A percentile compares a stretch with the other conserved stretches of the same genome.
These are phyloP conservation scores for Clarias macrocephalus DNA, from an alignment of 2,113 vertebrate species.

Conservation along the genomic window DNA sequence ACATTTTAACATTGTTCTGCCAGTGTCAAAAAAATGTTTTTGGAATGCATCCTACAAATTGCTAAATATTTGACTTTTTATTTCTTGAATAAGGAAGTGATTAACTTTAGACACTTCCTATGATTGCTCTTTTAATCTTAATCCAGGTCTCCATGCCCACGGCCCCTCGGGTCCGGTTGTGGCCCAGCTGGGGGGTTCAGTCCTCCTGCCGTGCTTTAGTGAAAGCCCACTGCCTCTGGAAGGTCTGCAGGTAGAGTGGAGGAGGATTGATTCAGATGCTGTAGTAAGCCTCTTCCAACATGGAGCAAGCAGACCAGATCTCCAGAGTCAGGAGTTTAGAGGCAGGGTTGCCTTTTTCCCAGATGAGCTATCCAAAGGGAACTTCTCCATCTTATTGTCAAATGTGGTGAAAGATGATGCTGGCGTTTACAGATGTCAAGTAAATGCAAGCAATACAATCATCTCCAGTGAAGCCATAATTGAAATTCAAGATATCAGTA, in stretches of 20 bases:
- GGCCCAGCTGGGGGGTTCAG: slow-evolving; percentile 19
- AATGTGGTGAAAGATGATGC: slow-evolving; percentile 30
- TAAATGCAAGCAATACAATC: not conserved
- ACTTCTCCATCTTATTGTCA: slow-evolving; percentile 48
- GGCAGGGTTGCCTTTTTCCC: slow-evolving; percentile 34
- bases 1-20: no score
- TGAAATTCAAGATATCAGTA: slow-evolving; percentile 27
- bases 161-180: slow-evolving; percentile 1
- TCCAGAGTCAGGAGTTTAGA: slow-evolving; percentile 35
- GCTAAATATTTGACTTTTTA: no score
- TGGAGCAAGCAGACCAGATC: slow-evolving; percentile 36
- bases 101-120: not conserved
- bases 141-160: slow-evolving; percentile 22
- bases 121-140: not conserved
- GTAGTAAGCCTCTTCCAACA: slow-evolving; percentile 47
- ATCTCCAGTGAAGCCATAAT: slow-evolving; percentile 1
- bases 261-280: slow-evolving; percentile 28
- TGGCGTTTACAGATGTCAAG: slow-evolving; percentile 43
- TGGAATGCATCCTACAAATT: not conserved
- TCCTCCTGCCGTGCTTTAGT: slow-evolving; percentile 44
- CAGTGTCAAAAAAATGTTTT: no score
- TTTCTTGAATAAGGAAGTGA: no score
- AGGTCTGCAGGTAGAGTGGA: slow-evolving; percentile 47
- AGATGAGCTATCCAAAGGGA: slow-evolving; percentile 37
- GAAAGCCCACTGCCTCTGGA: slow-evolving; percentile 36